These are phyloP conservation scores for Pollenia griseotomentosa DNA, from an alignment of 2,888 invertebrate genomes.

Conservation along the genomic window DNA sequence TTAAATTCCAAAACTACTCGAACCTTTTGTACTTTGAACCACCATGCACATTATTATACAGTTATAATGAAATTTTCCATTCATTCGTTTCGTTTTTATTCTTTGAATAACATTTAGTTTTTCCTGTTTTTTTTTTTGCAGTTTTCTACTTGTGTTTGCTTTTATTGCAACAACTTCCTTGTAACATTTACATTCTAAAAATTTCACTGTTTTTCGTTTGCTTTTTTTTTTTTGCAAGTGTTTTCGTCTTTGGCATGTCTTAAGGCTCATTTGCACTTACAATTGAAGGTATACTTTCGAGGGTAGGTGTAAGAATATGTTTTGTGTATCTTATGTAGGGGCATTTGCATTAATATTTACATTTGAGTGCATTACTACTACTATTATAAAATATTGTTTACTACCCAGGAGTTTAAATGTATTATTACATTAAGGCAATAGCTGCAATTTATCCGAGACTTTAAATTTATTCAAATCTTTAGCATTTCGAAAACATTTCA, in stretches of 20 bases:
- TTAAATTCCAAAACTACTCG: slow-evolving; percentile 14
- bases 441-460: too few relatives aligned
- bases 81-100: slow-evolving; percentile 5
- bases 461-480: too few relatives aligned
- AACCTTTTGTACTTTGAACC: neutral
- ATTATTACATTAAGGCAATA: neutral
- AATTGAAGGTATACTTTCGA: slow-evolving; percentile 29
- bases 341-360: slow-evolving; percentile 66
- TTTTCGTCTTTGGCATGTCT: slow-evolving; percentile 64
- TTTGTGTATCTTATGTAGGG: slow-evolving; percentile 40
- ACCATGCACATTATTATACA: slow-evolving; percentile 15
- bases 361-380: slow-evolving; percentile 69
- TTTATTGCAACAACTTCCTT: slow-evolving; percentile 28
- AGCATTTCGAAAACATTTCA: too few relatives aligned
- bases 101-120: slow-evolving; percentile 4
- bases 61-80: slow-evolving; percentile 48
- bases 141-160: neutral
- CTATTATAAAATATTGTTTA: neutral
- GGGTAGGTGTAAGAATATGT: slow-evolving; percentile 8
- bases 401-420: slow-evolving; percentile 11
- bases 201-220: neutral
- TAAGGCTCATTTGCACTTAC: slow-evolving; percentile 43
- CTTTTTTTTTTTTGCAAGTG: slow-evolving; percentile 41
- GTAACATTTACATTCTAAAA: slow-evolving; percentile 7
- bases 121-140: neutral